These are phyloP conservation scores for Xanthorhoe designata DNA, from an alignment of 2,888 invertebrate species.

Conservation along the genomic window DNA sequence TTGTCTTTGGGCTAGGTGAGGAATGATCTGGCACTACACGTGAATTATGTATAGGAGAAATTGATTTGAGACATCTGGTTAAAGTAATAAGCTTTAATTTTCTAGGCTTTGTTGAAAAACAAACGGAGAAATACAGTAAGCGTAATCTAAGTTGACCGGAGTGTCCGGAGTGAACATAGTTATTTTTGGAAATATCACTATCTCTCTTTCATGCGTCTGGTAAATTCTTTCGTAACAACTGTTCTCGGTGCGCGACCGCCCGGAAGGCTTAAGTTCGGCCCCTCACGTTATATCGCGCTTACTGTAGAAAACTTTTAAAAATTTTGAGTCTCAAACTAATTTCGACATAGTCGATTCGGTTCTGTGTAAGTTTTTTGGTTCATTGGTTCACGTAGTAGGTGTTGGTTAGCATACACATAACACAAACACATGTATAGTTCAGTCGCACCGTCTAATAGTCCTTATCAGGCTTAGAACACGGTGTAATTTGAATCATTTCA, in stretches of 20 bases:
- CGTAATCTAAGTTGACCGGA: too few species aligned
- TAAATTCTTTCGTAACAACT: too few species aligned
- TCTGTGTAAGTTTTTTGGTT: background rate
- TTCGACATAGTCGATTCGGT: background rate
- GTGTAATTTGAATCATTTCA: slow-evolving; percentile 45
- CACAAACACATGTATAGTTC: slow-evolving; percentile 10
- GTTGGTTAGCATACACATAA: slow-evolving; percentile 23
- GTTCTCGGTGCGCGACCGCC: too few species aligned
- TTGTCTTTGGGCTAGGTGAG: slow-evolving; percentile 15
- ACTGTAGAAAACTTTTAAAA: background rate
- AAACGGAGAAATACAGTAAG: background rate
- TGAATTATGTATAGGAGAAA: background rate
- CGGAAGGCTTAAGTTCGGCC: too few species aligned
- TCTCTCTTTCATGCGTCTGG: too few species aligned
- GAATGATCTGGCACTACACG: slow-evolving; percentile 18
- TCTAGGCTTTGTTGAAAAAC: background rate
- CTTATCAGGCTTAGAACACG: slow-evolving; percentile 27
- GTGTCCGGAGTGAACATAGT: too few species aligned
- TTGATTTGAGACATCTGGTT: slow-evolving; percentile 1
- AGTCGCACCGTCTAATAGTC: slow-evolving; percentile 10
- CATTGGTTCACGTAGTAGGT: slow-evolving; percentile 17
- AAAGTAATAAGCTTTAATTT: background rate
- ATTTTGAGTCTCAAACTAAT: background rate
- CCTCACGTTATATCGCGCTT: background rate
- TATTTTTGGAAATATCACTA: too few species aligned